Conservation (phyloP, 1,140 invertebrate genomes). For the Bradysia coprophila region DNA sequence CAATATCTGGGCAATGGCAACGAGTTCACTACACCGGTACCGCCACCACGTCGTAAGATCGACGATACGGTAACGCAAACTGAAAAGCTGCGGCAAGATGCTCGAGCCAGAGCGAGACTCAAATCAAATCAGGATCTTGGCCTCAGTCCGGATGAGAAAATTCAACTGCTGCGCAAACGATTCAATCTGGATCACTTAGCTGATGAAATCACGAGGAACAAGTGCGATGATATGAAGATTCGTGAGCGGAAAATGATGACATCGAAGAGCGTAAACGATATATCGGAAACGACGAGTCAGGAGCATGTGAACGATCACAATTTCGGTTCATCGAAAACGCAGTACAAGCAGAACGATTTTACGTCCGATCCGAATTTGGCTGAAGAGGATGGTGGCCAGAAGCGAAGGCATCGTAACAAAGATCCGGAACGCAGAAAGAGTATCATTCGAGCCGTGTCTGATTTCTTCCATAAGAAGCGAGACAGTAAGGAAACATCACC, state of each 20-base stretch:
- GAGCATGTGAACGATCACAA: not conserved
- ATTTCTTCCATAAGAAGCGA: constrained; percentile 50
- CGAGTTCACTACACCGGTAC: constrained; percentile 26
- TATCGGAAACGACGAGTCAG: constrained; percentile 11
- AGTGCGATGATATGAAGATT: constrained; percentile 9
- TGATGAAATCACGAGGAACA: not conserved
- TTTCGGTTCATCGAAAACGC: constrained; percentile 1
- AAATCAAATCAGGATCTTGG: constrained; percentile 54
- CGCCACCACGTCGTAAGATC: constrained; percentile 26
- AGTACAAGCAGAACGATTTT: constrained; percentile 10
- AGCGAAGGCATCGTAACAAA: constrained; percentile 28
- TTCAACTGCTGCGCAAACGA: constrained; percentile 26
- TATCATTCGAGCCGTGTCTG: constrained; percentile 67
- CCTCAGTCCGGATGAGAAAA: constrained; percentile 49
- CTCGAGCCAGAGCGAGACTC: constrained; percentile 41
- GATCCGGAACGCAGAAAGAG: constrained; percentile 57
- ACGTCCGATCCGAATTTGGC: constrained; percentile 39
- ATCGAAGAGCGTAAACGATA: constrained; percentile 23
- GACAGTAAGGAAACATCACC: constrained; percentile 17
- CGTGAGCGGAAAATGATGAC: constrained; percentile 19
- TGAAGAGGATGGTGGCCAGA: constrained; percentile 11
- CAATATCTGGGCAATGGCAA: constrained; percentile 7
- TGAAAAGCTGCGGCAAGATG: constrained; percentile 42
- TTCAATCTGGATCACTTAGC: constrained; percentile 14
- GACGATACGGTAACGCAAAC: constrained; percentile 29